Base-by-base conservation (phyloP, 2,797 vertebrate species). In the Propithecus perrieri region DNA sequence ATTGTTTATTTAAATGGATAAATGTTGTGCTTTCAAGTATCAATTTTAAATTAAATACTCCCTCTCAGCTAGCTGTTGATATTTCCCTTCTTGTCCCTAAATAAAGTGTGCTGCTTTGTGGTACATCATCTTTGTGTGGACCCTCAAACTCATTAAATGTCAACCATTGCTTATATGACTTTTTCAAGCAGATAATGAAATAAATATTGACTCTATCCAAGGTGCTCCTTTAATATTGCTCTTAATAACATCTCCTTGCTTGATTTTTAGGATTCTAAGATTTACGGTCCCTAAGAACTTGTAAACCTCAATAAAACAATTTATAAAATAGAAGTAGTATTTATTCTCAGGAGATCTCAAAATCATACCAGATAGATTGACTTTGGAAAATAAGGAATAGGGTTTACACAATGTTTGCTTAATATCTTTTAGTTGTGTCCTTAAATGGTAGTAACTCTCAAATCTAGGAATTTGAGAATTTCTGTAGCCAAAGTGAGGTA, bases 371-470 rank as follows among this genome's bases (percentile, higher is more conserved):
- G 24, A 76, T 63, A 86, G 9, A 43, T 95, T 97, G 26, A 81
- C 59, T 92, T 84, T 94, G 53, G 35, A 67, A 93, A 93, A 92
- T 30, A 63, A 80, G 9, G 33, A 71, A n/a, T 84, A 85, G 65
- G 15, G 14, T 93, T 33, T 50, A 2, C 20, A 63, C 91, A 85
- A 85, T 79, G 20, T 26, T 85, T 92, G 10, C 7, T 84, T 10
- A 20, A 14, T 10, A 46, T 33, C 80, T 85, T 92, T 97, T 57
- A 94, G 20, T 59, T 90, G 12, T 95, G 13, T 83, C 92, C 74
- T 93, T 95, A 88, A 92, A 92, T 85, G 7, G 33, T 97, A 87
- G 13, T 59, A 88, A 61, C 67, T 91, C n/a, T 50, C 75, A 97
- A 74, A 85, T 18, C 89, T 85, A 75, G 26, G 33, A 94, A 90